These are phyloP conservation scores for Drosophila ercepeae DNA, from an alignment of 1,140 invertebrate genomes.

Conservation along the genomic window DNA sequence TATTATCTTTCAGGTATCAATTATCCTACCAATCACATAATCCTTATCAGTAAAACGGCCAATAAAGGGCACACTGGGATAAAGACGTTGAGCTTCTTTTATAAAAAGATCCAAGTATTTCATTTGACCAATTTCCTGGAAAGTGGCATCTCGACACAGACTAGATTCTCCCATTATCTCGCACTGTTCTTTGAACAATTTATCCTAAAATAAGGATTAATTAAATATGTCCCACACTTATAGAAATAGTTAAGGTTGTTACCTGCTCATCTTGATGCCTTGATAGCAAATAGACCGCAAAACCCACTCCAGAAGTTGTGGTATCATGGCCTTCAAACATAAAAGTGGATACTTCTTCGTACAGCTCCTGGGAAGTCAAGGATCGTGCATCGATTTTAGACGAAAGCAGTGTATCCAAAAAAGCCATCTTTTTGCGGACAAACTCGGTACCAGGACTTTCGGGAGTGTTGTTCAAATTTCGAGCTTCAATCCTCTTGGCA, in stretches of 20 bases:
- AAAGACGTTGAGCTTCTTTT: slow-evolving; percentile 87
- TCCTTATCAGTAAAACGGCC: slow-evolving; percentile 83
- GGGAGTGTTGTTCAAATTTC: neutral
- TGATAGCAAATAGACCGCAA: slow-evolving; percentile 75
- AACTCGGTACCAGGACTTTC: slow-evolving; percentile 40
- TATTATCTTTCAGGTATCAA: neutral
- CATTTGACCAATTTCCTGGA: slow-evolving; percentile 87
- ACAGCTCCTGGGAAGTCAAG: slow-evolving; percentile 87
- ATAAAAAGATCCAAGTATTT: slow-evolving; percentile 88
- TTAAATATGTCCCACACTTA: neutral
- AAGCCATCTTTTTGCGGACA: slow-evolving; percentile 65
- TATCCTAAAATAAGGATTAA: slow-evolving; percentile 72
- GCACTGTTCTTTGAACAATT: slow-evolving; percentile 84
- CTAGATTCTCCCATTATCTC: slow-evolving; percentile 83
- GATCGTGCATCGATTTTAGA: slow-evolving; percentile 85
- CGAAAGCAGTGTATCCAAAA: slow-evolving; percentile 72
- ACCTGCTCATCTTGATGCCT: slow-evolving; percentile 78
- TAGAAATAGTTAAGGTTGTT: neutral
- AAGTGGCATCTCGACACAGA: slow-evolving; percentile 83
- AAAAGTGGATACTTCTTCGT: slow-evolving; percentile 90
- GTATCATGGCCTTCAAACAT: slow-evolving; percentile 87
- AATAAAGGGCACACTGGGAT: slow-evolving; percentile 89
- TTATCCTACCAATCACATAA: slow-evolving; percentile 59
- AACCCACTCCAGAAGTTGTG: slow-evolving; percentile 81
- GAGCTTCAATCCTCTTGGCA: slow-evolving; percentile 56